Conservation (phyloP, 1,140 invertebrate species). For the Samia ricini region DNA sequence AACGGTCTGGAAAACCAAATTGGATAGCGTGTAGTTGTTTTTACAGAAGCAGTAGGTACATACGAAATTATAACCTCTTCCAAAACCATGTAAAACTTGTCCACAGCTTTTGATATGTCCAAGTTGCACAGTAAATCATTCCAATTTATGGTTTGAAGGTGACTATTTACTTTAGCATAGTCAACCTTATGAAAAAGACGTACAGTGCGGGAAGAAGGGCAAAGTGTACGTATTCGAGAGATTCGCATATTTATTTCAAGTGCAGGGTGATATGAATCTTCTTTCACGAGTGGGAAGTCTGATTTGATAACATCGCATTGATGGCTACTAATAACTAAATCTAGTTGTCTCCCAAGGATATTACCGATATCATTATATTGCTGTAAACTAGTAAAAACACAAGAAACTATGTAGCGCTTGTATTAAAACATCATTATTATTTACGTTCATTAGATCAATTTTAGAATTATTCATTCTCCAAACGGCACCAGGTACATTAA, state of each 20-base stretch:
- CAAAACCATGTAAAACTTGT: slow-evolving; percentile 19
- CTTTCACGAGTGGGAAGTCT: slow-evolving; percentile 11
- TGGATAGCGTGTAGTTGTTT: slow-evolving; percentile 14
- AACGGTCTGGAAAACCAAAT: slow-evolving; percentile 20
- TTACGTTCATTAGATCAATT: too few relatives aligned
- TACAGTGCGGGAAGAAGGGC: slow-evolving; percentile 8
- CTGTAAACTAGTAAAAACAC: slow-evolving; percentile 9
- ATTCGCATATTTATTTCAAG: background rate
- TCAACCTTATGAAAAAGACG: slow-evolving; percentile 16
- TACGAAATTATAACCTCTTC: slow-evolving; percentile 9
- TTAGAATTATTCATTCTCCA: too few relatives aligned
- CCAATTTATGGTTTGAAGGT: slow-evolving; percentile 14
- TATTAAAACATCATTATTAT: slow-evolving; percentile 8
- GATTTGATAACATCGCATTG: too few relatives aligned
- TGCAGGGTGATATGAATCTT: slow-evolving; percentile 21
- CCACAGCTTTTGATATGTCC: slow-evolving; percentile 3
- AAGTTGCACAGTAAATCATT: background rate
- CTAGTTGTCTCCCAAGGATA: too few relatives aligned
- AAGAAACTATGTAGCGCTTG: slow-evolving; percentile 6
- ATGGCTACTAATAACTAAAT: too few relatives aligned
- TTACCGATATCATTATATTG: slow-evolving; percentile 2
- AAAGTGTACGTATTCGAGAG: background rate
- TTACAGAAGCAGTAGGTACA: slow-evolving; percentile 14
- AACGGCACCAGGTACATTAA: slow-evolving; percentile 21
- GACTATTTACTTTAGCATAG: slow-evolving; percentile 16